These are phyloP conservation scores for Cantharis flavilabris DNA, from an alignment of 2,888 invertebrate species.

Conservation along the genomic window DNA sequence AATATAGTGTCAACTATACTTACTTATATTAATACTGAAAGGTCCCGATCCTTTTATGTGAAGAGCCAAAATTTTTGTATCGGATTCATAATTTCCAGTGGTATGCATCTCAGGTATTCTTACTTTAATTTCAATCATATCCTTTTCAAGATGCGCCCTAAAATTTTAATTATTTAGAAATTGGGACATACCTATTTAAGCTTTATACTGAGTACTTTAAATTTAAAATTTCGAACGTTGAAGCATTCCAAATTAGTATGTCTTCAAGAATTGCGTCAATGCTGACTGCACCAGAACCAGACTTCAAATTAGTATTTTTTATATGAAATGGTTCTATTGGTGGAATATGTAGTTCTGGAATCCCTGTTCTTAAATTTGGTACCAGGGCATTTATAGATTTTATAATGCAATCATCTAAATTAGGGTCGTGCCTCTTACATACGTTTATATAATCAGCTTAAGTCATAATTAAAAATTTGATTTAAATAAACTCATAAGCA, in stretches of 20 bases:
- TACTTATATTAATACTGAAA: slow-evolving; percentile 13
- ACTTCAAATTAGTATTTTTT: slow-evolving; percentile 63
- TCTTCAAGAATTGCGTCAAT: slow-evolving; percentile 45
- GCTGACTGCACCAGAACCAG: slow-evolving; percentile 48
- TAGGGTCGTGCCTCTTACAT: background rate
- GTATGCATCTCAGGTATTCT: background rate
- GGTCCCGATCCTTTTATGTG: slow-evolving; percentile 10
- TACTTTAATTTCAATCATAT: background rate
- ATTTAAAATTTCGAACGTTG: slow-evolving; percentile 63
- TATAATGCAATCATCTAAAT: slow-evolving; percentile 2
- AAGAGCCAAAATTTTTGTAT: slow-evolving; percentile 8
- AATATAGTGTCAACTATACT: background rate
- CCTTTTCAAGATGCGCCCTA: slow-evolving; percentile 3
- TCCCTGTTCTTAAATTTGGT: background rate
- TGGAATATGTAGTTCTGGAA: slow-evolving; percentile 10
- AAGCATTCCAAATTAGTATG: slow-evolving; percentile 61
- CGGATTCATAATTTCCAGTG: slow-evolving; percentile 3
- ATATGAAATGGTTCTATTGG: slow-evolving; percentile 42
- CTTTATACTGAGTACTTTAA: slow-evolving; percentile 55
- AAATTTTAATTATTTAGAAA: background rate
- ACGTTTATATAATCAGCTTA: slow-evolving; percentile 6
- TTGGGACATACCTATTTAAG: too few species aligned
- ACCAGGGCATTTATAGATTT: background rate
- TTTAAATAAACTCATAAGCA: too few species aligned
- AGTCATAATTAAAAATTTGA: background rate